Evolutionary conservation across 2,888 invertebrate genomes (phyloP), one percentile per base, ranked within the genome.

Genomic region (Malacosoma neustria): DNA sequence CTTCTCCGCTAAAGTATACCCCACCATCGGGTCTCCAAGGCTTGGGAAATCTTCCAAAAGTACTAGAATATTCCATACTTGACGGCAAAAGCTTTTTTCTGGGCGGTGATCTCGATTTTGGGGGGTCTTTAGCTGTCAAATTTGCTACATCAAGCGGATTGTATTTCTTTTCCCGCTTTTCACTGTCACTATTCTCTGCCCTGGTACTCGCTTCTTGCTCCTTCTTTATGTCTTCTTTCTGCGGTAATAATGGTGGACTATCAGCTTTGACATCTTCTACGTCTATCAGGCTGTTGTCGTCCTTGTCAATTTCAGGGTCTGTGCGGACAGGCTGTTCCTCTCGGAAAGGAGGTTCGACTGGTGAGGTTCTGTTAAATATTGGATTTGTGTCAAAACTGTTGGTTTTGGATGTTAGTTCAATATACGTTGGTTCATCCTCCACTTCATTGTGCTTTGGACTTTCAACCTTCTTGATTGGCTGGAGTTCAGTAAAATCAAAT

Each of bases 141-240:
- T 89, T 89, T 41, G 88, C 89, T 7, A 89, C 89, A 57, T 89
- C 89, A 38, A 89, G 63, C n/a, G 89, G 89, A 61, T 89, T 88
- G 50, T 85, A 89, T 48, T 85, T 89, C 65, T 73, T 88, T 61
- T 70, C 57, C 46, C 76, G 81, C 65, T 66, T 72, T 66, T 79
- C 77, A 29, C 57, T 72, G 43, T 72, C 65, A 49, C 55, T 69
- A 45, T 42, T 71, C 58, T 79, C 82, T 66, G 64, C 35, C 57
- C 56, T 75, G 30, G 66, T 72, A 65, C 54, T 64, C 57, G 74
- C 71, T 14, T 42, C 53, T 32, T 65, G 62, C 37, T 52, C 41
- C 30, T 70, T 58, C 37, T 61, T 57, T 13, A 46, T 48, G 2
- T 45, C 36, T 22, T 52, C 56, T 41, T 65, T 63, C 40, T 64